phyloP scores from a whole-genome alignment of 2,888 invertebrate genomes.

The Drosophila monieri region DNA sequence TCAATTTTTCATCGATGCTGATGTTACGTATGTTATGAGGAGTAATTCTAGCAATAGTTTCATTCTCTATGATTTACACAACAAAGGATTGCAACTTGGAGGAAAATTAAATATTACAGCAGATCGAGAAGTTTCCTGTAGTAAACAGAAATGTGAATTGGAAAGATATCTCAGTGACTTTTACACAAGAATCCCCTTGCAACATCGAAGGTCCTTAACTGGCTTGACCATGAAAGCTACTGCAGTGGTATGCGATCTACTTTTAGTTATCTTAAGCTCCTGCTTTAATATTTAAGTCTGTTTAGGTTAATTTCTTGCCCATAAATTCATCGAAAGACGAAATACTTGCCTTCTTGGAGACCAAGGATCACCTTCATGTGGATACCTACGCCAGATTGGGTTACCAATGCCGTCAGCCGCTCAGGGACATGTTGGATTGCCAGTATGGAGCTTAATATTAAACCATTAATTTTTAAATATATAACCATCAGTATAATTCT shows the following conservation, averaged over 20 bases:
- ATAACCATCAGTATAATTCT: not conserved
- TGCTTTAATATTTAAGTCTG: not conserved
- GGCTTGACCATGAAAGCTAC: constrained; percentile 74
- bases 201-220: constrained; percentile 71
- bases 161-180: constrained; percentile 67
- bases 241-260: constrained; percentile 62
- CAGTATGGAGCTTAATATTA: constrained; percentile 58
- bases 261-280: rapidly evolving
- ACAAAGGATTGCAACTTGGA: constrained; percentile 80
- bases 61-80: constrained; percentile 80
- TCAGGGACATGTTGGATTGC: constrained; percentile 72
- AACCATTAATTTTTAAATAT: not conserved
- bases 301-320: constrained; percentile 62
- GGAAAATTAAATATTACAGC: constrained; percentile 78
- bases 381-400: constrained; percentile 71
- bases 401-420: constrained; percentile 54
- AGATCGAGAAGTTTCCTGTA: constrained; percentile 69
- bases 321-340: constrained; percentile 41
- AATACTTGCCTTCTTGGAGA: constrained; percentile 46
- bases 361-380: constrained; percentile 47
- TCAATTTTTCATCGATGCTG: constrained; percentile 73
- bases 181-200: constrained; percentile 57
- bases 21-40: constrained; percentile 70
- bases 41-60: constrained; percentile 20
- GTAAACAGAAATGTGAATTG: constrained; percentile 44